phyloP scores from a whole-genome alignment of 2,797 vertebrate species.

The Ambastaia sidthimunki region DNA sequence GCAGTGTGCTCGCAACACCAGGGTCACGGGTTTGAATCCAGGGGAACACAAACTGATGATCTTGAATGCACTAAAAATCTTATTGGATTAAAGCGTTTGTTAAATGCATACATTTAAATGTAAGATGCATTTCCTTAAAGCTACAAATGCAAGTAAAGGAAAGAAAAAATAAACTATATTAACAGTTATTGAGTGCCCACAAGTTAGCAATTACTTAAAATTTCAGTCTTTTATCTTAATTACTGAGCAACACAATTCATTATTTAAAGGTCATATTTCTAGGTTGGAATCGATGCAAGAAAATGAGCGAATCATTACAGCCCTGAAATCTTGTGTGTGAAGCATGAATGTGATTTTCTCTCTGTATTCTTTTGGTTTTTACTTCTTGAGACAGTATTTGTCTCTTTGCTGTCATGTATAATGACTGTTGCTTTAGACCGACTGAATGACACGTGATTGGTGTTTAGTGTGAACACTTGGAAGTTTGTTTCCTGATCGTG shows the following conservation, averaged over 20 bases:
- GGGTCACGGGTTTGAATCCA: not conserved
- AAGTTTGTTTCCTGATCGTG: not conserved
- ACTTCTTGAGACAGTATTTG: not conserved
- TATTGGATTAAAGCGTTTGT: not conserved
- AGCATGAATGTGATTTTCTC: conserved; percentile 32
- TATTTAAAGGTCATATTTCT: not conserved
- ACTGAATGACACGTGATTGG: not conserved
- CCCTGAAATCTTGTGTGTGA: conserved; percentile 21
- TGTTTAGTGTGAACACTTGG: not conserved
- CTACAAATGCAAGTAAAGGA: not conserved
- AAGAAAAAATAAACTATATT: not conserved
- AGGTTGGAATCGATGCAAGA: not conserved
- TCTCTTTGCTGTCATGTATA: not conserved
- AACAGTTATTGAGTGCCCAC: not conserved
- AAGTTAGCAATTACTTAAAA: not conserved
- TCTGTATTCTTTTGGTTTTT: not conserved
- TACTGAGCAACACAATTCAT: not conserved
- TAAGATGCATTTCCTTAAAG: not conserved
- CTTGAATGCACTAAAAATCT: not conserved
- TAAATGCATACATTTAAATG: not conserved
- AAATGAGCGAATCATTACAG: not conserved
- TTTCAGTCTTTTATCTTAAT: not conserved
- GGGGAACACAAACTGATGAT: not conserved
- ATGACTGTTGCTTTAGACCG: not conserved
- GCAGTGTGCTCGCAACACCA: not conserved